These are phyloP conservation scores for Magallana gigas DNA, from an alignment of 1,140 invertebrate species.

Conservation along the genomic window DNA sequence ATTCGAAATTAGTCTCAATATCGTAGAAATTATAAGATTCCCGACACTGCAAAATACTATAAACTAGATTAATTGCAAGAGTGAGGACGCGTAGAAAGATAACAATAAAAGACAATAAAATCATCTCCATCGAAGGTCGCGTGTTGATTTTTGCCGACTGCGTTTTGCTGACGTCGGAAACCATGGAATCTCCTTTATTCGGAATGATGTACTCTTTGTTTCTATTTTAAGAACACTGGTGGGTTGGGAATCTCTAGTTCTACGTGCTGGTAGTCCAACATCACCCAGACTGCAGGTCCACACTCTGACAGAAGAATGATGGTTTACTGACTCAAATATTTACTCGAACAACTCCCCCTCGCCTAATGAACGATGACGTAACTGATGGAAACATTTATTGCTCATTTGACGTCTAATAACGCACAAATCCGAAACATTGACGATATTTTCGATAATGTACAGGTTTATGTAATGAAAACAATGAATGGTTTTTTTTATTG, in stretches of 20 bases:
- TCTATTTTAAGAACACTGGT: conserved; percentile 13
- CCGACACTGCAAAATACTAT: conserved; percentile 1
- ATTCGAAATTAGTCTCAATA: conserved; percentile 1
- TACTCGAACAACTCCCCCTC: conserved; percentile 24
- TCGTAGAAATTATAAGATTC: not conserved
- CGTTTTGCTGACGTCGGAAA: not conserved
- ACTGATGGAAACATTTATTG: conserved; percentile 7
- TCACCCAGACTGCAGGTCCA: not conserved
- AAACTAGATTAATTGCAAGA: conserved; percentile 25
- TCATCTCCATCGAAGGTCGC: not conserved
- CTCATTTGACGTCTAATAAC: conserved; percentile 2
- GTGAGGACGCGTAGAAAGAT: not conserved
- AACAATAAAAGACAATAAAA: conserved; percentile 4
- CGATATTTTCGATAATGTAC: not conserved
- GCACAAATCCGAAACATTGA: not conserved
- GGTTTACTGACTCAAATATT: not conserved
- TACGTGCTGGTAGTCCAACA: not conserved
- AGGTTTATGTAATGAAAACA: too few species aligned
- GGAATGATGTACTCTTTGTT: not conserved
- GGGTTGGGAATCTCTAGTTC: not conserved
- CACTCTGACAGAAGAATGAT: not conserved
- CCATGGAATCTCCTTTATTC: not conserved
- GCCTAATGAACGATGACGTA: not conserved
- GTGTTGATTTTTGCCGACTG: not conserved
- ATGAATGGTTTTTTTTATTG: too few species aligned